Percentiles rank a stretch among this genome's conserved stretches.
Conservation (phyloP, 2,888 invertebrate species). For the Amblyjoppa fuscipennis region DNA sequence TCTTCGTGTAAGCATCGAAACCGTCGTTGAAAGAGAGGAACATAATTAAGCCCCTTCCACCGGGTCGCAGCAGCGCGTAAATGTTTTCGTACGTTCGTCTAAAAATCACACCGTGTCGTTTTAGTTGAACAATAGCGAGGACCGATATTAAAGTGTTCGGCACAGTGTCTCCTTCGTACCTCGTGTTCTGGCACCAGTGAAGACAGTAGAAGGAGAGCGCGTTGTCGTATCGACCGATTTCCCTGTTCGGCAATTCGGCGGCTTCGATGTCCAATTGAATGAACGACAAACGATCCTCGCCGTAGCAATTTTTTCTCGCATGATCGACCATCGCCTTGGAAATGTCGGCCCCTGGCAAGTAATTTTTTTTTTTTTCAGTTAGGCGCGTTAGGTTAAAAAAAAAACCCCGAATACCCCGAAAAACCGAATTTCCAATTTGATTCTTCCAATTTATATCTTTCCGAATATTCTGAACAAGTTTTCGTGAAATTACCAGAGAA, state of each 20-base stretch:
- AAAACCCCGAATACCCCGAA: too few relatives aligned
- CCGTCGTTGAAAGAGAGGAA: conserved; percentile 90
- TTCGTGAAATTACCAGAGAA: too few relatives aligned
- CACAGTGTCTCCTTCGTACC: conserved; percentile 84
- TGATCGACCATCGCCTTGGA: conserved; percentile 90
- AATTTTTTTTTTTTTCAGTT: neutral
- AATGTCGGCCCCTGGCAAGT: conserved; percentile 89
- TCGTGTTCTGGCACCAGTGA: conserved; percentile 92
- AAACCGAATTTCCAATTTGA: too few relatives aligned
- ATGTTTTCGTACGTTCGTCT: conserved; percentile 89
- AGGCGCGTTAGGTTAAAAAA: too few relatives aligned
- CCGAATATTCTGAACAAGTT: too few relatives aligned
- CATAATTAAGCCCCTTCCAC: conserved; percentile 90
- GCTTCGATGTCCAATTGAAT: conserved; percentile 87
- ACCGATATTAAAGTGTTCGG: neutral
- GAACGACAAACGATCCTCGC: conserved; percentile 86
- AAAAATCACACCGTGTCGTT: conserved; percentile 52
- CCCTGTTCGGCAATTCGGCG: conserved; percentile 85
- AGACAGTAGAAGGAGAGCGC: conserved; percentile 92
- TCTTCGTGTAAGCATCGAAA: conserved; percentile 89
- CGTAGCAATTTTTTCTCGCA: conserved; percentile 87
- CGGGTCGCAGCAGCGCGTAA: conserved; percentile 88
- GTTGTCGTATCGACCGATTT: conserved; percentile 88
- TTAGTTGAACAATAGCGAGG: neutral
- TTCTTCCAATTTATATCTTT: too few relatives aligned